These are phyloP conservation scores for Matsumurasca onukii DNA, from an alignment of 1,140 invertebrate species.

Conservation along the genomic window DNA sequence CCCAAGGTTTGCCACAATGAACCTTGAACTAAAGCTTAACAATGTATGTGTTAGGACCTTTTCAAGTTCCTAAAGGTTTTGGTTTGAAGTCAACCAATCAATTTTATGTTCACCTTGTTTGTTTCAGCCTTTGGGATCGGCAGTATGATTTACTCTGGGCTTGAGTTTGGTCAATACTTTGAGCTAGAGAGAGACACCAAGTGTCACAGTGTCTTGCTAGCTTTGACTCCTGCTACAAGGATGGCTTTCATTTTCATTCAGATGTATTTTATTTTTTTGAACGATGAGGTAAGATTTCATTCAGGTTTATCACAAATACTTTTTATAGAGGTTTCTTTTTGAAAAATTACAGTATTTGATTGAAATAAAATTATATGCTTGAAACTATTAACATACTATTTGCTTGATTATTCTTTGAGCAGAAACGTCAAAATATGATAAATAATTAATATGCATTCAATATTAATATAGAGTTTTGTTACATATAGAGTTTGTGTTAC, in stretches of 20 bases:
- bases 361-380: neutral
- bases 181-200: slow-evolving; percentile 81
- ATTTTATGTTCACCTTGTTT: too few relatives aligned
- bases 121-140: slow-evolving; percentile 94
- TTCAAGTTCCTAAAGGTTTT: too few relatives aligned
- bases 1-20: too few relatives aligned
- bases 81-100: too few relatives aligned
- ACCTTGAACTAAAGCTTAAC: too few relatives aligned
- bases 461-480: too few relatives aligned
- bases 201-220: slow-evolving; percentile 84
- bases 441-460: too few relatives aligned
- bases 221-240: slow-evolving; percentile 79
- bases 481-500: too few relatives aligned
- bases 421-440: too few relatives aligned
- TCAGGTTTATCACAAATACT: neutral
- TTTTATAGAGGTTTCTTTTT: neutral
- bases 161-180: slow-evolving; percentile 93
- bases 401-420: too few relatives aligned
- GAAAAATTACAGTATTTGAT: neutral
- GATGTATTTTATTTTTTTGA: slow-evolving; percentile 95
- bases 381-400: too few relatives aligned
- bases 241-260: slow-evolving; percentile 95
- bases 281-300: slow-evolving; percentile 74
- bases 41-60: too few relatives aligned
- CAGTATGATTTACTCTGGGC: slow-evolving; percentile 91